Evolutionary conservation across 2,888 invertebrate genomes (phyloP).

Genomic region (Lottia gigantea): DNA sequence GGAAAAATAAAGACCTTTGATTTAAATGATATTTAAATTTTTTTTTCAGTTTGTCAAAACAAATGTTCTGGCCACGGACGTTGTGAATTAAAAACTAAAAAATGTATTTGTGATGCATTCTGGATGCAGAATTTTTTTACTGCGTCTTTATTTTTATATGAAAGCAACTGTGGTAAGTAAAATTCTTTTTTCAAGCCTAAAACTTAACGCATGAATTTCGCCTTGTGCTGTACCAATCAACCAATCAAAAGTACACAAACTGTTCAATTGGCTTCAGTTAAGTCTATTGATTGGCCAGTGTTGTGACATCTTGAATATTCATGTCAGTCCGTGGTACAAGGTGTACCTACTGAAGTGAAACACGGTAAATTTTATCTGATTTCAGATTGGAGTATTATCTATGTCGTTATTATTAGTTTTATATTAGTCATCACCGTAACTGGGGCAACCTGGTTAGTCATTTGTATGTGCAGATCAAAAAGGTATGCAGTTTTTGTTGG

Average conservation of each 20-base stretch:
- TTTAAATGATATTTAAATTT: not conserved
- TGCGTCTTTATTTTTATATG: constrained; percentile 76
- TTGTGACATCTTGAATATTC: too few relatives aligned
- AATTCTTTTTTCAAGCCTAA: not conserved
- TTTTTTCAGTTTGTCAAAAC: constrained; percentile 82
- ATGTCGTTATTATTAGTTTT: constrained; percentile 78
- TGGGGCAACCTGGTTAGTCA: constrained; percentile 57
- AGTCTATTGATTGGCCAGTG: too few relatives aligned
- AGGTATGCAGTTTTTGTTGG: constrained; percentile 46
- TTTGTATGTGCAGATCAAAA: constrained; percentile 59
- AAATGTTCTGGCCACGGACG: constrained; percentile 89
- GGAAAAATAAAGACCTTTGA: not conserved
- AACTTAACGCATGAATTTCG: too few relatives aligned
- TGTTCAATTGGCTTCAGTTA: too few relatives aligned
- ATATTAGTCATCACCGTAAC: constrained; percentile 58
- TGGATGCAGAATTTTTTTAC: constrained; percentile 91
- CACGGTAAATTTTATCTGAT: constrained; percentile 28
- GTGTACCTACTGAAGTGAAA: too few relatives aligned
- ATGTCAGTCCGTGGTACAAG: too few relatives aligned
- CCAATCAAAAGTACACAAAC: too few relatives aligned
- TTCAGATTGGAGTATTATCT: constrained; percentile 92
- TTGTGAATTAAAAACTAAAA: constrained; percentile 85
- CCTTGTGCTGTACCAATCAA: too few relatives aligned
- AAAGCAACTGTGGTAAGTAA: constrained; percentile 82
- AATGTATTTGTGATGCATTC: constrained; percentile 92